Evolutionary conservation across 2,113 vertebrate species (phyloP), one percentile per base, ranked within the genome.

Genomic region (Orthonyx spaldingii): DNA sequence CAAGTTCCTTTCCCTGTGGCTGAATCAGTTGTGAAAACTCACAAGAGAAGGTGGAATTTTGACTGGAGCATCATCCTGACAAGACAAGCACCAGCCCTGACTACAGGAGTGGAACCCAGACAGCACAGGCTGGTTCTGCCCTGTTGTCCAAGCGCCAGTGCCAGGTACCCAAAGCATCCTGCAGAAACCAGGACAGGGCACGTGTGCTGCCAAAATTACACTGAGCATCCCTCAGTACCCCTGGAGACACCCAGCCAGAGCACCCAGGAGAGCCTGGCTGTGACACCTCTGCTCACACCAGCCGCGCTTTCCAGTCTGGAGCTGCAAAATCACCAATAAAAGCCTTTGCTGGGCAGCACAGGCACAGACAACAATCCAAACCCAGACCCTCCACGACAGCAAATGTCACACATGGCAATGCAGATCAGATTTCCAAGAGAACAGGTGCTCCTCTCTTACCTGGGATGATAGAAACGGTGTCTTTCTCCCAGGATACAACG

Each of bases 401-500:
- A 4, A 59, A 33, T 2, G 6, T 33, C 50, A 24, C 66, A 20
- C 63, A 1, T 0, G 20, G 85, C 80, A 80, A 47, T 71, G 44
- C 60, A 74, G 63, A 50, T 18, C 71, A 18, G 32, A 33, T 26
- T 28, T 28, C 56, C 55, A 11, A 55, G 17, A 82, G 46, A 70
- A 22, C 20, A 7, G 46, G 1, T 0, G 9, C 52, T 33, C 27
- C 59, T 81, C 57, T 93, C 98, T 97, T 99, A 99, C 99, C 99
- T 99, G 99, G 98, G 97, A 98, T 96, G 97, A 99, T 99, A 97
- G 99, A 99, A 84, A 99, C 99, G 1, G 99, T 99, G 98, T 99
- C 99, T 97, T 99, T 99, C 97, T 99, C 99, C 99, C 99, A 99
- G 98, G 99, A 99, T 96, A 99, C 99, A 37, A 99, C 99, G 21